A percentile compares a stretch with the other conserved stretches of the same genome.
Conservation (phyloP, 2,113 vertebrate genomes). For the Colistium nudipinnis region DNA sequence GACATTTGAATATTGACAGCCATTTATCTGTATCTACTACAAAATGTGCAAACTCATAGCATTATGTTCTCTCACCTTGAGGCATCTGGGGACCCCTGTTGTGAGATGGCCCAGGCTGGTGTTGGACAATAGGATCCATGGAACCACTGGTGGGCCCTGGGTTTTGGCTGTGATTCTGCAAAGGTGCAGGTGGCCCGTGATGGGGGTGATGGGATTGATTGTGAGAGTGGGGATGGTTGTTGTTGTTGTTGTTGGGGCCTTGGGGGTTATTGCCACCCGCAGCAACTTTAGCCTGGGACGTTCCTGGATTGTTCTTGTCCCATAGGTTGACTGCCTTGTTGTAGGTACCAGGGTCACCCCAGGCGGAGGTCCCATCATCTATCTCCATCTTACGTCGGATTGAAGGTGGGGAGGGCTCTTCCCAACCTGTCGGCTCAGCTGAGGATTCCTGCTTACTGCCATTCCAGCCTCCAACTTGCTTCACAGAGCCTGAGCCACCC, state of each 20-base stretch:
- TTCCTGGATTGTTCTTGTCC: conserved; percentile 94
- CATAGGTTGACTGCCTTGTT: conserved; percentile 96
- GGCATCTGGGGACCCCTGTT: conserved; percentile 68
- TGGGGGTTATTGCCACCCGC: conserved; percentile 78
- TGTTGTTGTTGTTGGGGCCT: conserved; percentile 70
- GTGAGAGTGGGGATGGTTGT: conserved; percentile 71
- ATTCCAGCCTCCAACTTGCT: conserved; percentile 57
- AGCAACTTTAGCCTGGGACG: conserved; percentile 82
- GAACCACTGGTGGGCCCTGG: conserved; percentile 77
- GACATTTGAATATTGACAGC: neutral
- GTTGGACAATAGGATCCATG: conserved; percentile 72
- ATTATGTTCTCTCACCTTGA: conserved; percentile 68
- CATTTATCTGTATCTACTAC: neutral
- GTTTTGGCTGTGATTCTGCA: conserved; percentile 82
- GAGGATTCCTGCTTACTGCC: conserved; percentile 83
- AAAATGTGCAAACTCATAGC: neutral
- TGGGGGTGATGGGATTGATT: conserved; percentile 77
- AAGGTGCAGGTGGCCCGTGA: conserved; percentile 80
- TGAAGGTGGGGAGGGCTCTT: conserved; percentile 95
- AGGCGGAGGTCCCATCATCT: conserved; percentile 97
- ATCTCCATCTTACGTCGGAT: conserved; percentile 98
- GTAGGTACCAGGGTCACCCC: conserved; percentile 94
- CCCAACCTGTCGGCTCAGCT: conserved; percentile 92
- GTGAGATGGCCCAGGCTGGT: conserved; percentile 75
- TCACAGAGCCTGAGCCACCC: conserved; percentile 76